Evolutionary conservation across 53 echinoderm and acorn worm species (phyloP), one percentile per base, ranked within the genome.

Genomic region (Stichopus horrens): DNA sequence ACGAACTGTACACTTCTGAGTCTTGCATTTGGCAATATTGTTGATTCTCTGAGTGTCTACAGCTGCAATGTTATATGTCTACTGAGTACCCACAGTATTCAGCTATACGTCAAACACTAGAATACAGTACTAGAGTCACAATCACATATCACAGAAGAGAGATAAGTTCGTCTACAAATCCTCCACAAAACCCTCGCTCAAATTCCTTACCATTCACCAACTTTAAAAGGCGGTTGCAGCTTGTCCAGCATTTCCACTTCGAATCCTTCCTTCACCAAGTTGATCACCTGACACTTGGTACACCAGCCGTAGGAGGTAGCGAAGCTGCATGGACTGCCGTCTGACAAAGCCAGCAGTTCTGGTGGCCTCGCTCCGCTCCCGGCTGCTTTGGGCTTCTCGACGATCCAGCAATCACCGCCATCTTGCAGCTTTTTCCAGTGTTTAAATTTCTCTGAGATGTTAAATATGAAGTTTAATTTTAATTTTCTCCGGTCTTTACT

Each of bases 231-330:
- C 13, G 97, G 97, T 74, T 92, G 91, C 8, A 90, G 55, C 73
- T 91, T 74, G 76, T 97, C 97, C 56, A 97, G 55, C 88, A 97
- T 88, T 9, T 75, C 71, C 66, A 88, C 88, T 16, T 86, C 92
- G 88, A 94, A 90, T 55, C 97, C 97, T 86, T 91, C 95, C 4
- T 68, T 55, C 73, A 94, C 0, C 1, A 97, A 89, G 88, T 97
- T 94, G 63, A 97, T 92, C 21, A 91, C 74, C 88, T 97, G 97
- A 6, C 90, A 77, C 77, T 88, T 94, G 7, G 85, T 73, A 22
- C 95, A 94, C 97, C 91, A 94, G 16, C 94, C 92, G 53, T 91
- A 97, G 4, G 97, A 95, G 4, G 97, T 95, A 8, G 94, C 97
- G 88, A 95, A 97, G 20, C 92, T 92, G 68, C 79, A 57, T 5